These are phyloP conservation scores for Epirrhoe tristata DNA, from an alignment of 2,888 invertebrate species.

Conservation along the genomic window DNA sequence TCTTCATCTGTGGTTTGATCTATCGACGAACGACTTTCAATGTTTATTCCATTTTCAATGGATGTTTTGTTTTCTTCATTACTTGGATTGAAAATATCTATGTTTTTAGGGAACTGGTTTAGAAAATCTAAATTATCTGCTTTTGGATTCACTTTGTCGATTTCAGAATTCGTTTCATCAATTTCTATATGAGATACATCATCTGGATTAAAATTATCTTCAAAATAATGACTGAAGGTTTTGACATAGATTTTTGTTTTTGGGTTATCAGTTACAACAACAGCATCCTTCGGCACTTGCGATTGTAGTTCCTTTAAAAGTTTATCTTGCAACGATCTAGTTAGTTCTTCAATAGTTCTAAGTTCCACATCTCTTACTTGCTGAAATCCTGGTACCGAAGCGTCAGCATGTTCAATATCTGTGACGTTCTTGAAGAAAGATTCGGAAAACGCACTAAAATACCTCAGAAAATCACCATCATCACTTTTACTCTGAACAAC, in stretches of 20 bases:
- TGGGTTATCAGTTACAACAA: conserved; percentile 51
- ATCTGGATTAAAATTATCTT: conserved; percentile 40
- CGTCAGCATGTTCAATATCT: conserved; percentile 44
- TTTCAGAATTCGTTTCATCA: not conserved
- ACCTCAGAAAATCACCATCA: conserved; percentile 53
- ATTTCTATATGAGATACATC: conserved; percentile 10
- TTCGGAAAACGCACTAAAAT: conserved; percentile 55
- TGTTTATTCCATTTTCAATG: conserved; percentile 1
- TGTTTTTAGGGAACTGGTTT: not conserved
- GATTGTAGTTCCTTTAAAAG: conserved; percentile 47
- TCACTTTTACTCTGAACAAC: conserved; percentile 56
- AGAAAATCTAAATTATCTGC: not conserved
- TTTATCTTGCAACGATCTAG: conserved; percentile 57
- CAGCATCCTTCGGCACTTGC: conserved; percentile 34
- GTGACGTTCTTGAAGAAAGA: conserved; percentile 51
- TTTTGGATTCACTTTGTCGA: not conserved
- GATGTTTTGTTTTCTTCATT: not conserved
- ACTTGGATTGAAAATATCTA: not conserved
- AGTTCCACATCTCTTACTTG: conserved; percentile 48
- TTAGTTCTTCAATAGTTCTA: conserved; percentile 54
- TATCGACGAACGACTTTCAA: conserved; percentile 3
- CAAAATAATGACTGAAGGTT: conserved; percentile 54
- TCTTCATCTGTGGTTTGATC: not conserved
- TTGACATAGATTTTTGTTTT: conserved; percentile 63
- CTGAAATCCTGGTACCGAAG: conserved; percentile 44